These are phyloP conservation scores for Calameuta idolon DNA, from an alignment of 2,888 invertebrate species.

Conservation along the genomic window DNA sequence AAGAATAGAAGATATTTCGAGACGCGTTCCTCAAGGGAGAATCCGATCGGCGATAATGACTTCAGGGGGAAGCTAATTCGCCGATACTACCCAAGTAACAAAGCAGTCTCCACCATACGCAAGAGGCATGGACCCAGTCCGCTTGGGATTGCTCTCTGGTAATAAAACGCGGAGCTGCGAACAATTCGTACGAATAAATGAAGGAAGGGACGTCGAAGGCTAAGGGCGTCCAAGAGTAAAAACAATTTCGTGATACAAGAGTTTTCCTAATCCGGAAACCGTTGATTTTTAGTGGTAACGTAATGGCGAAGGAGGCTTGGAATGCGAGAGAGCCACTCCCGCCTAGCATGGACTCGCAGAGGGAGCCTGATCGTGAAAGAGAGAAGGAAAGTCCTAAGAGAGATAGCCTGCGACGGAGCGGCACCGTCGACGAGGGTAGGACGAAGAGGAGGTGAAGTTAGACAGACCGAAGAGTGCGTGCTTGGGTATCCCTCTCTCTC, in stretches of 20 bases:
- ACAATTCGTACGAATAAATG: too few relatives aligned
- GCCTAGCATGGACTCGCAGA: conserved; percentile 32
- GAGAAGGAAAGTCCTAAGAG: conserved; percentile 14
- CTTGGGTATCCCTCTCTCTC: conserved; percentile 22
- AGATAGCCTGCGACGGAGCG: conserved; percentile 14
- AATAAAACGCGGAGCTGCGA: too few relatives aligned
- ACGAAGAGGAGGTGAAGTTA: conserved; percentile 6
- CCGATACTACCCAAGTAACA: too few relatives aligned
- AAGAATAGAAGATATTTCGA: too few relatives aligned
- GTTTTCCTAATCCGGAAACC: conserved; percentile 41
- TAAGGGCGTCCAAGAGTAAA: too few relatives aligned
- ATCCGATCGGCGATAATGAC: too few relatives aligned
- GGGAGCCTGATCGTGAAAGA: conserved; percentile 16
- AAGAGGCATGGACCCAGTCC: too few relatives aligned
- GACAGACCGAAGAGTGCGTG: conserved; percentile 22
- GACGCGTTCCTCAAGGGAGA: too few relatives aligned
- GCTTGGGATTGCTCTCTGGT: too few relatives aligned
- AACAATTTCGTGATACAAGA: too few relatives aligned
- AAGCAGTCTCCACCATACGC: too few relatives aligned
- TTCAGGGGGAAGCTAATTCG: too few relatives aligned
- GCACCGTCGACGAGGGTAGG: conserved; percentile 20
- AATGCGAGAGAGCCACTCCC: conserved; percentile 53
- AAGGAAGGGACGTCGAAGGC: background rate
- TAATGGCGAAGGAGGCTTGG: conserved; percentile 34
- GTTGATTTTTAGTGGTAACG: conserved; percentile 20